Evolutionary conservation across 2,888 invertebrate species (phyloP).

Genomic region (Hydropsyche betteni): DNA sequence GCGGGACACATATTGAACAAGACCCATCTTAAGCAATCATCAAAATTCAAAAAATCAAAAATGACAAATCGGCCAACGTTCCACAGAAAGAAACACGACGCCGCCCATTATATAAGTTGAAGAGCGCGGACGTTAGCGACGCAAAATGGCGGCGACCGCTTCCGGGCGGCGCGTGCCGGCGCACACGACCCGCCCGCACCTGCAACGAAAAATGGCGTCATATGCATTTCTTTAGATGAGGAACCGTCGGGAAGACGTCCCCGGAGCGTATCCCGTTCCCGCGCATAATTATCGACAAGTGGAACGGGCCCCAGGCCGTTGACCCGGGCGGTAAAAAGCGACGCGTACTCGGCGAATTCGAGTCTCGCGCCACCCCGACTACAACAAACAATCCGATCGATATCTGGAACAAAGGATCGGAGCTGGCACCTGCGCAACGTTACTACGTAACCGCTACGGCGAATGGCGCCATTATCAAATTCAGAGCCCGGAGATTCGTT

Average conservation of each 20-base stretch:
- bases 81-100: too few species aligned
- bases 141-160: too few species aligned
- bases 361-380: conserved; percentile 46
- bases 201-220: background rate
- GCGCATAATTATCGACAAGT: background rate
- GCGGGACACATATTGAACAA: too few species aligned
- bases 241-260: background rate
- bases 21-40: too few species aligned
- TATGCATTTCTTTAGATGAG: background rate
- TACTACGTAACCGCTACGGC: background rate
- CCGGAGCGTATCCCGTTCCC: background rate
- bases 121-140: too few species aligned
- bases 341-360: conserved; percentile 36
- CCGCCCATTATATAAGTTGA: too few species aligned
- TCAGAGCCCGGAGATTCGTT: too few species aligned
- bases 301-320: background rate
- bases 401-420: conserved; percentile 18
- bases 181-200: background rate
- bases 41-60: too few species aligned
- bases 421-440: background rate
- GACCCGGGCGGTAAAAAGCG: conserved; percentile 18
- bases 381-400: conserved; percentile 24
- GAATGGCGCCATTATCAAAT: conserved; percentile 25
- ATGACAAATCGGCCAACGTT: too few species aligned
- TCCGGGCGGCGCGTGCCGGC: background rate